Conservation (phyloP, 2,797 vertebrate species). For the Channa striata region DNA sequence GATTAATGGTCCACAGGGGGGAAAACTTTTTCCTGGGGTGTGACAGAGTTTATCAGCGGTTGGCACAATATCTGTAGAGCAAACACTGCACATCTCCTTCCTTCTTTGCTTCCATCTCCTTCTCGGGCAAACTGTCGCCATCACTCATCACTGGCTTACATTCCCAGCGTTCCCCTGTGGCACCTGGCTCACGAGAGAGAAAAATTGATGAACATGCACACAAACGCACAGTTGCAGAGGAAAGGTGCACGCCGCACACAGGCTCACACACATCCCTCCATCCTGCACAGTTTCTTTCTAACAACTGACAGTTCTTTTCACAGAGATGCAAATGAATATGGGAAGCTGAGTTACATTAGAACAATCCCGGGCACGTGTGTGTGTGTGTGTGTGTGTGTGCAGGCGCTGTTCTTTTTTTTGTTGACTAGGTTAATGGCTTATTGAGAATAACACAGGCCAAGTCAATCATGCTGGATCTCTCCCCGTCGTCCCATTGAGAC, state of each 20-base stretch:
- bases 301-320: slow-evolving; percentile 59
- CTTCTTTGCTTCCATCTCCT: slow-evolving; percentile 44
- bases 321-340: slow-evolving; percentile 60
- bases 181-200: slow-evolving; percentile 64
- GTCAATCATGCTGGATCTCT: slow-evolving; percentile 71
- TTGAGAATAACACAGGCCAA: slow-evolving; percentile 55
- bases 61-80: slow-evolving; percentile 59
- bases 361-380: slow-evolving; percentile 4
- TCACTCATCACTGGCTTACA: slow-evolving; percentile 68
- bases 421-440: slow-evolving; percentile 54
- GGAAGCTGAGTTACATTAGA: slow-evolving; percentile 47
- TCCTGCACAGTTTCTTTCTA: slow-evolving; percentile 22
- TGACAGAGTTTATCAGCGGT: slow-evolving; percentile 64
- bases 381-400: slow-evolving; percentile 10
- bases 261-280: slow-evolving; percentile 25
- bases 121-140: slow-evolving; percentile 67
- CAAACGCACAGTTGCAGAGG: slow-evolving; percentile 25
- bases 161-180: slow-evolving; percentile 72
- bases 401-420: slow-evolving; percentile 22
- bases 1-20: slow-evolving; percentile 52
- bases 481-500: slow-evolving; percentile 69
- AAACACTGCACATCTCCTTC: slow-evolving; percentile 49
- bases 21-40: slow-evolving; percentile 48
- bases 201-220: slow-evolving; percentile 48
- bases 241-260: slow-evolving; percentile 31